These are phyloP conservation scores for Calameuta pallipes DNA, from an alignment of 2,888 invertebrate genomes.

Conservation along the genomic window DNA sequence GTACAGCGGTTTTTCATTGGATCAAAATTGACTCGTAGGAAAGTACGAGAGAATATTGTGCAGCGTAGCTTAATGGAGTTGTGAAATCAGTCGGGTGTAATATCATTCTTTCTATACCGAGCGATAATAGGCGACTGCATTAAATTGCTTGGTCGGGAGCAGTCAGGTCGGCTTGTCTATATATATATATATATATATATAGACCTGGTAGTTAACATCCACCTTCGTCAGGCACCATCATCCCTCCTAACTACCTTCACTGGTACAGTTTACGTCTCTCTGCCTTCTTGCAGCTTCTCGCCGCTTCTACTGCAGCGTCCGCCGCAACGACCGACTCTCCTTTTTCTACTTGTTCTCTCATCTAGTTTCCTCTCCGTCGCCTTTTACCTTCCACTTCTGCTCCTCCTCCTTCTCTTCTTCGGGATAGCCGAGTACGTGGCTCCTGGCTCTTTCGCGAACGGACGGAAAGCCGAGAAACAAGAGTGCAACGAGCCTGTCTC, in stretches of 20 bases:
- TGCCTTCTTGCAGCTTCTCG: constrained; percentile 29
- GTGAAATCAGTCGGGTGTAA: not conserved
- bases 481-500: constrained; percentile 21
- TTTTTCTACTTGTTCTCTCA: not conserved
- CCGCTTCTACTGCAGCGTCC: constrained; percentile 7
- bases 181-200: not conserved
- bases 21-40: not conserved
- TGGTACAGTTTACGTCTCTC: not conserved
- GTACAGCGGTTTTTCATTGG: not conserved
- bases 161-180: not conserved
- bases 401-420: not conserved
- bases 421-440: constrained; percentile 6
- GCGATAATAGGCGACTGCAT: constrained; percentile 5
- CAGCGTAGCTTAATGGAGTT: not conserved
- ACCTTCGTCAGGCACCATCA: constrained; percentile 2
- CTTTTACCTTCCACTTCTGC: constrained; percentile 1
- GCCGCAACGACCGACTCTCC: constrained; percentile 14
- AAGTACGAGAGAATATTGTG: not conserved
- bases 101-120: not conserved
- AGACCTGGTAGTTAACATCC: not conserved
- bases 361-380: not conserved
- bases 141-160: not conserved
- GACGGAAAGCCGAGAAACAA: constrained; percentile 15
- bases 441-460: constrained; percentile 8
- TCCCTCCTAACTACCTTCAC: not conserved